Conservation (phyloP, 2,797 vertebrate species). For the Trematomus bernacchii region DNA sequence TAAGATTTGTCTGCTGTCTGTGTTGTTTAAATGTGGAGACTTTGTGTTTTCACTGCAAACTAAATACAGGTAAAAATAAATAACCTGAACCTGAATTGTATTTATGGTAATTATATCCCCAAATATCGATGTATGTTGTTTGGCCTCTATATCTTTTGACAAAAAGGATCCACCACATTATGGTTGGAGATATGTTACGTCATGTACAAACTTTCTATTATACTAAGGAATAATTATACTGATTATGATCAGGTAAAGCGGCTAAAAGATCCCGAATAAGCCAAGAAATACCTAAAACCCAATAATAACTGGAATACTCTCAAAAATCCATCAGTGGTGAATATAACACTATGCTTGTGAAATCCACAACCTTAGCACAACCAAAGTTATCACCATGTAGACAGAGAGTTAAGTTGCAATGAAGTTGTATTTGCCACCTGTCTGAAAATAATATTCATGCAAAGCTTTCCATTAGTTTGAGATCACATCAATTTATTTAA, state of each 20-base stretch:
- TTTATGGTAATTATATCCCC: not conserved
- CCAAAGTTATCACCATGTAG: not conserved
- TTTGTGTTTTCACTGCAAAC: too few relatives aligned
- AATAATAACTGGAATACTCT: not conserved
- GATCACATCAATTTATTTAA: too few relatives aligned
- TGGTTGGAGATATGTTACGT: too few relatives aligned
- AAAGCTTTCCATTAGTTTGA: not conserved
- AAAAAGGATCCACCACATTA: too few relatives aligned
- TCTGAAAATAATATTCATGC: not conserved
- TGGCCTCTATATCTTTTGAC: constrained; percentile 7
- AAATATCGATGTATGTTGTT: constrained; percentile 7
- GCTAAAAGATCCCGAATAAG: constrained; percentile 23
- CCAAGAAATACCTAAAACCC: not conserved
- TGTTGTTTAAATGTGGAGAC: too few relatives aligned
- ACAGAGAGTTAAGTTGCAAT: not conserved
- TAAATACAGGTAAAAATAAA: too few relatives aligned
- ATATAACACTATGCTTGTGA: not conserved
- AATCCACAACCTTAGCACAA: not conserved
- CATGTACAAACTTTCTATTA: constrained; percentile 12
- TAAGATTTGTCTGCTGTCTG: too few relatives aligned
- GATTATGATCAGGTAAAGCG: constrained; percentile 8
- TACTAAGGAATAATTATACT: constrained; percentile 28
- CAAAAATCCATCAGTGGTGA: not conserved
- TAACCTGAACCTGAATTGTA: too few relatives aligned
- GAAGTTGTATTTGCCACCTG: not conserved